Base-by-base conservation (phyloP, 2,113 vertebrate species). In the Nyctibius bracteatus region DNA sequence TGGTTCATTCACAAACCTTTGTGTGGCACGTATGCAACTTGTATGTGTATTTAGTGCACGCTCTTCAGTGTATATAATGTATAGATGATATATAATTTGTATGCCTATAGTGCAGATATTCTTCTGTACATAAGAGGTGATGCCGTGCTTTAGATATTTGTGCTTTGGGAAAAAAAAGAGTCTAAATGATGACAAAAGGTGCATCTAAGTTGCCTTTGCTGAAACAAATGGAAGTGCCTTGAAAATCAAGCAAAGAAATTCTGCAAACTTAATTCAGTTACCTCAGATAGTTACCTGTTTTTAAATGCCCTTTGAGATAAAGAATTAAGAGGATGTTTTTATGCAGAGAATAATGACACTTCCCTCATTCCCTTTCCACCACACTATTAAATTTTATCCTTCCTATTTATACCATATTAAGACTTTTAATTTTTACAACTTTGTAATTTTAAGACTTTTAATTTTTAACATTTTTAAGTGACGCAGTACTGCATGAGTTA, bases 191-290 rank as follows among this genome's bases (percentile, higher is more conserved):
- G 77, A 55, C 80, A 84, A 27, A 71, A 84, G 52, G 24, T 84
- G 22, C 72, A 47, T 57, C 33, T 62, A 22, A 75, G 22, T 86
- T 92, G 77, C 43, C 47, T 92, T 90, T 79, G 39, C 43, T 79
- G 88, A 91, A 93, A 88, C 72, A 88, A 92, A 75, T 49, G n/a
- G 23, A 86, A 84, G 83, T 94, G 95, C 86, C 92, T 95, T 86
- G 54, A 87, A 91, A 94, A 84, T 75, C 65, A 54, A 92, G 68
- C 55, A 71, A 63, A 88, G 52, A 83, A 86, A 46, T 86, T 89
- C 35, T 58, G 23, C 47, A 47, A 58, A 35, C 70, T 78, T 51
- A 80, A 49, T 88, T 70, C 43, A 27, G 6, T 94, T 93, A 81
- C 82, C 30, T 95, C 72, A 59, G 67, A 8, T 51, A 44, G 15